phyloP scores from a whole-genome alignment of 2,797 vertebrate species.

The Falco novaeseelandiae region DNA sequence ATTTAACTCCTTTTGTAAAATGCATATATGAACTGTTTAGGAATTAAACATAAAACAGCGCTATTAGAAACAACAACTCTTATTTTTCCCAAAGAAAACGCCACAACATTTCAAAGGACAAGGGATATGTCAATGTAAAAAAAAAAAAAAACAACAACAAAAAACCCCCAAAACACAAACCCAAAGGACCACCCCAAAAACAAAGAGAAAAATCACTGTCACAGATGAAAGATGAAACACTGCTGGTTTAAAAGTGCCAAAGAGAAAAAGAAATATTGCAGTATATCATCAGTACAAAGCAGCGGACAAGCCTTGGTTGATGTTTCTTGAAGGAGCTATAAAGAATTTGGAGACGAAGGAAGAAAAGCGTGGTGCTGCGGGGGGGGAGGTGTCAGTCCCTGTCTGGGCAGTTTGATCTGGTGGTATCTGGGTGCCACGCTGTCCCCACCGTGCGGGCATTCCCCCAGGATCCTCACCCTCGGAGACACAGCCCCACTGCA shows the following conservation, averaged over 20 bases:
- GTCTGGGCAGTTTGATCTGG: not conserved
- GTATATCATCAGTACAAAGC: not conserved
- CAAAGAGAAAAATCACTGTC: not conserved
- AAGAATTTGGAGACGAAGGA: not conserved
- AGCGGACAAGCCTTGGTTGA: not conserved
- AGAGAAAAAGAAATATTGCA: not conserved
- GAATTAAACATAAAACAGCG: not conserved
- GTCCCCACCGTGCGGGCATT: not conserved
- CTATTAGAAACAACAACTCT: not conserved
- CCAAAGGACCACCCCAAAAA: not conserved
- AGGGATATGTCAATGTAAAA: not conserved
- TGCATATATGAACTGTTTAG: not conserved
- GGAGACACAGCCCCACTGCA: not conserved
- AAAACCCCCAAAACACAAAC: not conserved
- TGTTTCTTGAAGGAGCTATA: not conserved
- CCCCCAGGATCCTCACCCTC: not conserved
- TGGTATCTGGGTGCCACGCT: not conserved
- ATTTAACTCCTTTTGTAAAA: conserved; percentile 32
- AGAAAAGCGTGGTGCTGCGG: not conserved
- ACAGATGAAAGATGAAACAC: not conserved
- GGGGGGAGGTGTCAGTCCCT: not conserved
- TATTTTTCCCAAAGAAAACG: not conserved
- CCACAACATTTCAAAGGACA: not conserved
- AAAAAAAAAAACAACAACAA: not conserved
- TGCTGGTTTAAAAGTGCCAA: not conserved